Evolutionary conservation across 1,140 invertebrate species (phyloP).

Genomic region (Bombus huntii): DNA sequence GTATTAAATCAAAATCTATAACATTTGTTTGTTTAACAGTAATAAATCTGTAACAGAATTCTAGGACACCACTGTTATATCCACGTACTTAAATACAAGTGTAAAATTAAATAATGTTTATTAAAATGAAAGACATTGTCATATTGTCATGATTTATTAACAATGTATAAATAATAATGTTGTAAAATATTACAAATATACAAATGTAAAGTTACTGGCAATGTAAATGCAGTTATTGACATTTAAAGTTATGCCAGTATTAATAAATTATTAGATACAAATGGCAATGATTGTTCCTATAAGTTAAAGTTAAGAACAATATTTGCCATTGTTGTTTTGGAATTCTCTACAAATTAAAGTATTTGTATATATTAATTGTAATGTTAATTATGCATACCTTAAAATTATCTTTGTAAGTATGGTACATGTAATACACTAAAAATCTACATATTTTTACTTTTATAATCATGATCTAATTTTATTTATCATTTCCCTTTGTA

Average conservation of each 20-base stretch:
- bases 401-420: constrained; percentile 67
- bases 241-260: constrained; percentile 46
- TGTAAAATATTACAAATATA: constrained; percentile 57
- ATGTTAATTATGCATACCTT: constrained; percentile 50
- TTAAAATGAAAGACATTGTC: constrained; percentile 23
- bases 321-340: constrained; percentile 41
- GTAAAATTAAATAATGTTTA: constrained; percentile 26
- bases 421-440: constrained; percentile 71
- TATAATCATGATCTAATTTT: constrained; percentile 68
- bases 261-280: constrained; percentile 49
- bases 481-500: constrained; percentile 50
- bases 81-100: constrained; percentile 24
- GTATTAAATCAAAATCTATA: constrained; percentile 10
- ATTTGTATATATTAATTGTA: constrained; percentile 63
- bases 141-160: constrained; percentile 39
- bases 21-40: constrained; percentile 5
- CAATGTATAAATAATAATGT: constrained; percentile 42
- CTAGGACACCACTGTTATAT: not conserved
- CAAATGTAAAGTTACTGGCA: constrained; percentile 54
- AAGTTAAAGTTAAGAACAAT: constrained; percentile 22
- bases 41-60: constrained; percentile 24
- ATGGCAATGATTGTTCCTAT: constrained; percentile 37
- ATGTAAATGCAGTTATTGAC: constrained; percentile 5
- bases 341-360: constrained; percentile 39
- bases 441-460: constrained; percentile 75